Conservation (phyloP, 2,113 vertebrate species). For the Ondatra zibethicus region DNA sequence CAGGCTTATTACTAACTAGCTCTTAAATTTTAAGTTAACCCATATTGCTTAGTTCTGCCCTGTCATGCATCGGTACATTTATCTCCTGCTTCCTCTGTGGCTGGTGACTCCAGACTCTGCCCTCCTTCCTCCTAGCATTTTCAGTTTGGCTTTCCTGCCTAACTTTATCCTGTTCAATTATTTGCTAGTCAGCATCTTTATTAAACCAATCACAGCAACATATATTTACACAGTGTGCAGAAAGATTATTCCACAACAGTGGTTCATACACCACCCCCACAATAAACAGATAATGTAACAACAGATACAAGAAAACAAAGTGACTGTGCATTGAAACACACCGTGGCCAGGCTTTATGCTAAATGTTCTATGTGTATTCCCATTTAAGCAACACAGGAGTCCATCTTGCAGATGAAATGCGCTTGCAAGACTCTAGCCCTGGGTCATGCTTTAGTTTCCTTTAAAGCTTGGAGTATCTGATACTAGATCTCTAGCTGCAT, state of each 20-base stretch:
- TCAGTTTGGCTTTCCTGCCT: too few relatives aligned
- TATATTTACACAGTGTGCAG: too few relatives aligned
- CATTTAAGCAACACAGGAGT: background rate
- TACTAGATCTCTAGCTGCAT: rapidly evolving
- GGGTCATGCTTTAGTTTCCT: background rate
- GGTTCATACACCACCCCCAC: background rate
- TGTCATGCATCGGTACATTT: too few relatives aligned
- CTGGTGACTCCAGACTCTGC: too few relatives aligned
- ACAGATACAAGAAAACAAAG: background rate
- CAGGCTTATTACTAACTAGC: too few relatives aligned
- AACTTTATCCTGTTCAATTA: too few relatives aligned
- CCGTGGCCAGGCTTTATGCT: background rate
- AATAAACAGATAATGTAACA: background rate
- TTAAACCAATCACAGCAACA: too few relatives aligned
- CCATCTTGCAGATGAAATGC: background rate
- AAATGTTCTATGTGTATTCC: background rate
- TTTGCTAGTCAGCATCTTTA: too few relatives aligned
- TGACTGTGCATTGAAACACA: rapidly evolving
- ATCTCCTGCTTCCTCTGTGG: too few relatives aligned
- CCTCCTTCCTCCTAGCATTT: too few relatives aligned
- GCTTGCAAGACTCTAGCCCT: background rate
- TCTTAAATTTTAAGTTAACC: too few relatives aligned
- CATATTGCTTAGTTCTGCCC: too few relatives aligned
- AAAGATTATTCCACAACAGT: background rate
- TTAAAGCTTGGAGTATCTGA: background rate